These are phyloP conservation scores for Folsomia manolachei DNA, from an alignment of 2,888 invertebrate genomes.

Conservation along the genomic window DNA sequence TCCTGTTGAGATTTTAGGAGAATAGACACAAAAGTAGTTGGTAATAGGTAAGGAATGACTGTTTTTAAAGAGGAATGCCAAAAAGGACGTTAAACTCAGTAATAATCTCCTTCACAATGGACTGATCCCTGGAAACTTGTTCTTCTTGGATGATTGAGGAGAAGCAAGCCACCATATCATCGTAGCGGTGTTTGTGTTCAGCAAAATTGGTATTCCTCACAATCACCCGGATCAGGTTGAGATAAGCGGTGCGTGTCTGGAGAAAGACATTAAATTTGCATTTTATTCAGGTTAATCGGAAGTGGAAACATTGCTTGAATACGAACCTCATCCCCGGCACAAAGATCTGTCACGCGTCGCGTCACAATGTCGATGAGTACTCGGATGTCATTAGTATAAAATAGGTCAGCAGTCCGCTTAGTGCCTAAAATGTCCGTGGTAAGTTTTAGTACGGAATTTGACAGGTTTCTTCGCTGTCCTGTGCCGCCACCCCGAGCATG, in stretches of 20 bases:
- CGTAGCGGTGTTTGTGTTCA: constrained; percentile 73
- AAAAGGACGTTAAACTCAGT: constrained; percentile 60
- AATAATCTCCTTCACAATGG: constrained; percentile 73
- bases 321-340: constrained; percentile 80
- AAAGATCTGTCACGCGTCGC: constrained; percentile 82
- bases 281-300: too few relatives aligned
- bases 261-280: too few relatives aligned
- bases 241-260: constrained; percentile 65
- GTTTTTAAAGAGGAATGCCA: too few relatives aligned
- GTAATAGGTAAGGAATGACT: too few relatives aligned
- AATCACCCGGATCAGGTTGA: constrained; percentile 74
- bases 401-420: constrained; percentile 74
- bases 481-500: constrained; percentile 57
- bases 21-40: too few relatives aligned
- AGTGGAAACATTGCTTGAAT: too few relatives aligned
- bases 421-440: constrained; percentile 80
- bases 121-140: constrained; percentile 71
- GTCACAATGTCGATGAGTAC: constrained; percentile 91
- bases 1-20: too few relatives aligned
- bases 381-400: constrained; percentile 92
- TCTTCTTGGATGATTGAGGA: constrained; percentile 81
- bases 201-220: constrained; percentile 77
- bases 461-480: constrained; percentile 66
- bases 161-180: constrained; percentile 79
- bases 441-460: constrained; percentile 78